These are phyloP conservation scores for Trematomus loennbergii DNA, from an alignment of 2,113 vertebrate genomes.

Conservation along the genomic window DNA sequence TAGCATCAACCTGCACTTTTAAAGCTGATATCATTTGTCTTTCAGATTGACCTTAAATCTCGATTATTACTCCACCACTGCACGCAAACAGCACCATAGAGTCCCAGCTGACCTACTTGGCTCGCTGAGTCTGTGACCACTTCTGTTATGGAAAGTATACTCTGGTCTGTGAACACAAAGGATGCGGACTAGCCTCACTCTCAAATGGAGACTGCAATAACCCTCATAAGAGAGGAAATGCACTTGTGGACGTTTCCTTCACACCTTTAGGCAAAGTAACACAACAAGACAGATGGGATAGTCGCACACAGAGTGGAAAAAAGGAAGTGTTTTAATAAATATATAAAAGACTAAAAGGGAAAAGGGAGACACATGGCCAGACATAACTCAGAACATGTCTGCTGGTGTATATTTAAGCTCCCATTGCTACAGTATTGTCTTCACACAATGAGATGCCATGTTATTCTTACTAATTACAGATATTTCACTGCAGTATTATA, in stretches of 20 bases:
- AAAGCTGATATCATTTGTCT: background rate
- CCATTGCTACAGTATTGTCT: background rate
- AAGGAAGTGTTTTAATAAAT: background rate
- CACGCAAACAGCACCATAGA: background rate
- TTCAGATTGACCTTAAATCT: background rate
- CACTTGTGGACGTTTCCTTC: conserved; percentile 33
- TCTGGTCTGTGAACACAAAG: too few relatives aligned
- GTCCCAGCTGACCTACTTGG: background rate
- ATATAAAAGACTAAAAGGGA: background rate
- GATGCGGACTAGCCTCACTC: too few relatives aligned
- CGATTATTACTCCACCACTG: background rate
- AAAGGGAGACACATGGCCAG: background rate
- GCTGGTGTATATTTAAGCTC: background rate
- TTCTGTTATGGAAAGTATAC: too few relatives aligned
- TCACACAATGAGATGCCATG: conserved; percentile 3
- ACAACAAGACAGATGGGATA: background rate
- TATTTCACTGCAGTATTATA: background rate
- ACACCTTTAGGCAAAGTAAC: background rate
- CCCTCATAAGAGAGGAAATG: background rate
- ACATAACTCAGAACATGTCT: background rate
- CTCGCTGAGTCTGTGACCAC: background rate
- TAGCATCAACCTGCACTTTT: background rate
- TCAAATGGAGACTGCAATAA: conserved; percentile 16
- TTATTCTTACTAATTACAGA: conserved; percentile 23
- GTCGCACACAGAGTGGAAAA: background rate